Evolutionary conservation across 2,797 vertebrate genomes (phyloP).

Genomic region (Florisuga fusca): DNA sequence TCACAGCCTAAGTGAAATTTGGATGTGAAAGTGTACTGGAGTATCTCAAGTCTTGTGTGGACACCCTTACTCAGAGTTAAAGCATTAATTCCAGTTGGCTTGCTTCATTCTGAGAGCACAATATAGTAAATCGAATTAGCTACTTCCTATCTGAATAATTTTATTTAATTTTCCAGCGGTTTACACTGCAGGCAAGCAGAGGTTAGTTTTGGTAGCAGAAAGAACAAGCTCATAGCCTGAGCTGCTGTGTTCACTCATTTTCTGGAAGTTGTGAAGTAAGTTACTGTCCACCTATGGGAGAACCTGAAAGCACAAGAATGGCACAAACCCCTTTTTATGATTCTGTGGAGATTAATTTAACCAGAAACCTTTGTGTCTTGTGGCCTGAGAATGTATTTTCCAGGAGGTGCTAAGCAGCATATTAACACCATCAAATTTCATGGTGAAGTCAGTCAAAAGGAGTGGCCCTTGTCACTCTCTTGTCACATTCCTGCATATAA

Average conservation of each 20-base stretch:
- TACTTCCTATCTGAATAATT: not conserved
- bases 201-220: not conserved
- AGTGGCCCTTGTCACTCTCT: not conserved
- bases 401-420: not conserved
- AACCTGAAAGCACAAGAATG: not conserved
- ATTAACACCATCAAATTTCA: not conserved
- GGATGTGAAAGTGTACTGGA: not conserved
- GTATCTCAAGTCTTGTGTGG: not conserved
- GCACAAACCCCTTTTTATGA: not conserved
- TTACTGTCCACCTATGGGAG: not conserved
- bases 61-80: not conserved
- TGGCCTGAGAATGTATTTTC: not conserved
- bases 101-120: not conserved
- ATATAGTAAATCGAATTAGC: not conserved
- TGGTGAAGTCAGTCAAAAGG: not conserved
- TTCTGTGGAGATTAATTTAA: not conserved
- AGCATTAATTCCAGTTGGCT: not conserved
- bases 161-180: not conserved
- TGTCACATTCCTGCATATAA: conserved; percentile 32
- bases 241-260: not conserved
- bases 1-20: not conserved
- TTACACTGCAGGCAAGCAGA: accelerated
- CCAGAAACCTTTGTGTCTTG: not conserved
- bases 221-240: not conserved
- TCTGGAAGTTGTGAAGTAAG: not conserved